Base-by-base conservation (phyloP, 2,113 vertebrate species). In the Heliornis fulica region DNA sequence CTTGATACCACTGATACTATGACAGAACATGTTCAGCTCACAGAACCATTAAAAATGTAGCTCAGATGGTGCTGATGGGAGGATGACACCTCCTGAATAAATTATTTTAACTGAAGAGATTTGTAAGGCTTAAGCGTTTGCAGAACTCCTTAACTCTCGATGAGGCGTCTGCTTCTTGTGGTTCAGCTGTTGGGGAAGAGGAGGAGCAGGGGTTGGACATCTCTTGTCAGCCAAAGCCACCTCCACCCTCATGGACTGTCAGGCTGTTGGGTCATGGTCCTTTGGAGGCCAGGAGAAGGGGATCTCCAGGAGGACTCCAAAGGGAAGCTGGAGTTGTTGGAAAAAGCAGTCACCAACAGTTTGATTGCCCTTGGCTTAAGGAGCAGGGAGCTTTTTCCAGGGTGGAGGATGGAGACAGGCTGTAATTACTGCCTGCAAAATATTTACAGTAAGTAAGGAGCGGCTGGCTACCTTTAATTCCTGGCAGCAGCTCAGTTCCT, bases 31-130 rank as follows among this genome's bases (percentile, higher is more conserved):
- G 51, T 77, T 83, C 66, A 48, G 89, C 1, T 3, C 78, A 46
- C 53, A 87, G 65, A 68, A 57, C 59, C 71, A 81, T 90, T 90
- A 40, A 36, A 95, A 92, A 41, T 54, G 72, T 91, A 83, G 90
- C 92, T 93, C 94, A 93, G 89, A 93, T 95, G 96, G 93, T 88
- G 91, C 92, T 94, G 96, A 94, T 64, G 86, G 36, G 87, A 89
- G 79, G 78, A 29, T 87, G 93, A 88, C 89, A 93, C 88, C 79
- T 95, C 93, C 90, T 95, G 90, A 96, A 96, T 97, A 89, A 94
- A 95, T 91, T 93, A 96, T 90, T 93, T 85, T 48, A 65, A 59
- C 92, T 68, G 83, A 41, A 34, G 68, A 81, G 87, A 91, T 87
- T 71, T 94, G 90, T 90, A 79, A 74, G 6, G 10, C 59, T 83